Base-by-base conservation (phyloP, 1,140 invertebrate species). In the Geopemphigus sp. region DNA sequence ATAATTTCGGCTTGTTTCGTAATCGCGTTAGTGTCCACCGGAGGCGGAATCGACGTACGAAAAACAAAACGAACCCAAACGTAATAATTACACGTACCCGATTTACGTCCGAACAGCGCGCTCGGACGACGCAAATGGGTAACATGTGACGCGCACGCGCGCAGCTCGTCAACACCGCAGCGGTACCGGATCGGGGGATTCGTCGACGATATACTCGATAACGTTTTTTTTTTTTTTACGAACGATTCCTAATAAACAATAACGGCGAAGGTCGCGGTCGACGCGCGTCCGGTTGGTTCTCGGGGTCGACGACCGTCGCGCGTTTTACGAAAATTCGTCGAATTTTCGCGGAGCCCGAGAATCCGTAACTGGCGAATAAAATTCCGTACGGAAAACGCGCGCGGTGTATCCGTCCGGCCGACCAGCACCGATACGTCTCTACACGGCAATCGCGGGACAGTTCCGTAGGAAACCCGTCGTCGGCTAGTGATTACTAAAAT, bases 401-500 rank as follows among this genome's bases (percentile, higher is more conserved):
- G n/a, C 26, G 15, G n/a, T n/a, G n/a, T n/a, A n/a, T n/a, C 15
- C n/a, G 8, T n/a, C n/a, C 22, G 56, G 12, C 53, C 12, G 19
- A 14, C 15, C 53, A 59, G 45, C 32, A 17, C 29, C 29, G n/a
- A 57, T 32, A n/a, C n/a, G n/a, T n/a, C n/a, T n/a, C n/a, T 57
- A 73, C 54, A 29, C n/a, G 12, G 32, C 32, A 39, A n/a, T n/a
- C n/a, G n/a, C n/a, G n/a, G n/a, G n/a, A 39, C 32, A 57, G 29
- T 57, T 59, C 29, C n/a, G 12, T 29, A 22, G n/a, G 10, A 22
- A 56, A 72, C 11, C 45, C 11, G 32, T 26, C 17, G 10, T 11
- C 17, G 17, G 5, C 53, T 22, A 73, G 70, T 73, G 50, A 24
- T 73, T 56, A 56, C 53, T 54, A 73, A 73, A 73, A 73, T 56